Evolutionary conservation across 1,140 invertebrate genomes (phyloP).

Genomic region (Drosophila sturtevanti): DNA sequence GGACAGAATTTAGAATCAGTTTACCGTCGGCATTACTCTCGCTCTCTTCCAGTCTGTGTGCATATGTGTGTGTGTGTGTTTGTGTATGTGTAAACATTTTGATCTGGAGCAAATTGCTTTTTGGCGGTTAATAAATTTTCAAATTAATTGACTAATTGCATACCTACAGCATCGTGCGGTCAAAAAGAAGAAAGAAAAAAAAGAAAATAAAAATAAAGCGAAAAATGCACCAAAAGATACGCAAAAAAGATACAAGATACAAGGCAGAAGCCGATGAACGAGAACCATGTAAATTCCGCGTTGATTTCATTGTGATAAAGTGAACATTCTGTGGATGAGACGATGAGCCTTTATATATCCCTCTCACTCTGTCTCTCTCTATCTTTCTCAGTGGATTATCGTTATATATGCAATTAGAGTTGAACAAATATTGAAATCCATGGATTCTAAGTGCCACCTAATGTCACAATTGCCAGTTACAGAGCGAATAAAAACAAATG

Average conservation of each 20-base stretch:
- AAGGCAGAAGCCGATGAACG: conserved; percentile 21
- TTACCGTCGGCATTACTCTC: conserved; percentile 73
- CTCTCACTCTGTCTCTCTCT: too few relatives aligned
- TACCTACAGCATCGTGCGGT: conserved; percentile 59
- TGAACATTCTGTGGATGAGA: conserved; percentile 6
- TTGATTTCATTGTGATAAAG: conserved; percentile 24
- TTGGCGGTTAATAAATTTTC: conserved; percentile 80
- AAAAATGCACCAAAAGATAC: conserved; percentile 5
- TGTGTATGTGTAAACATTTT: conserved; percentile 41
- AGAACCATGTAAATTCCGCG: conserved; percentile 38
- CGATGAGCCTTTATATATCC: too few relatives aligned
- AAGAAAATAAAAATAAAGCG: not conserved
- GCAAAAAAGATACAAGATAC: conserved; percentile 10
- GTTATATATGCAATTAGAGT: not conserved
- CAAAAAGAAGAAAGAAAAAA: conserved; percentile 8
- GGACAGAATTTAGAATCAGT: conserved; percentile 40
- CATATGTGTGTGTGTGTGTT: conserved; percentile 32
- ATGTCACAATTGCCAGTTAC: conserved; percentile 28
- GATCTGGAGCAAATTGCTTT: conserved; percentile 76
- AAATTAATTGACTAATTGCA: conserved; percentile 82
- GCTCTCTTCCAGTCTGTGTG: conserved; percentile 6
- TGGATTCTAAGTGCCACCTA: not conserved
- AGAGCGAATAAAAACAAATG: not conserved
- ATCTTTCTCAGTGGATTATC: not conserved
- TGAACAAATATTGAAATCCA: not conserved